phyloP scores from a whole-genome alignment of 1,140 invertebrate species.

The Andrena cerasifolii region DNA sequence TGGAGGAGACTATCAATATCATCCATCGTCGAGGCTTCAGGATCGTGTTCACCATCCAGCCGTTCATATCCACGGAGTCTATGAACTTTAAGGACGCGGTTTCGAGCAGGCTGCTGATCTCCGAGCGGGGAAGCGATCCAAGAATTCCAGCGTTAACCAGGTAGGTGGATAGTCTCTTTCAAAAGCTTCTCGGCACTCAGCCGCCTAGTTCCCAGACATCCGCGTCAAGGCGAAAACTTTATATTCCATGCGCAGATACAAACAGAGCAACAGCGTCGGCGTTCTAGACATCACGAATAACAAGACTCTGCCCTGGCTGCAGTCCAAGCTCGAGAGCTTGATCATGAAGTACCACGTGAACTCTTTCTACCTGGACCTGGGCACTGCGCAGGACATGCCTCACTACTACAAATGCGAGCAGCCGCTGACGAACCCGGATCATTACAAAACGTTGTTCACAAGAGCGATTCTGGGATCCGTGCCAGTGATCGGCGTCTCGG shows the following conservation, averaged over 20 bases:
- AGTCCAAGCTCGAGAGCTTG: slow-evolving; percentile 87
- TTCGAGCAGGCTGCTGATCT: slow-evolving; percentile 86
- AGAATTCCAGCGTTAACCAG: slow-evolving; percentile 89
- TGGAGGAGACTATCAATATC: slow-evolving; percentile 90
- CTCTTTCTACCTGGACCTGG: slow-evolving; percentile 95
- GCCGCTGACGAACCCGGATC: slow-evolving; percentile 89
- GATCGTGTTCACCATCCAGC: slow-evolving; percentile 92
- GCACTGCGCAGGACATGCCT: slow-evolving; percentile 93
- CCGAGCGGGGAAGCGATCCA: slow-evolving; percentile 87
- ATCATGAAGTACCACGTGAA: slow-evolving; percentile 91
- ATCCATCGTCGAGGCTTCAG: slow-evolving; percentile 92
- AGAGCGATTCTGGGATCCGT: slow-evolving; percentile 85
- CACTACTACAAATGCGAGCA: slow-evolving; percentile 91
- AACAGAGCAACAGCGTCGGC: slow-evolving; percentile 89
- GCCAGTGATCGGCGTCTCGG: slow-evolving; percentile 91
- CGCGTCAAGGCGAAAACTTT: too few relatives aligned
- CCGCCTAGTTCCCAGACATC: too few relatives aligned
- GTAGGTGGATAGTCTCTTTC: too few relatives aligned
- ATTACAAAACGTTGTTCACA: slow-evolving; percentile 89
- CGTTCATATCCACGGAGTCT: slow-evolving; percentile 93
- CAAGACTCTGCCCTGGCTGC: slow-evolving; percentile 90
- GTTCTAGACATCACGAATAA: slow-evolving; percentile 93
- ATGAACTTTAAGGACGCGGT: slow-evolving; percentile 90
- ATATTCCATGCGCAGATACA: slow-evolving; percentile 81
- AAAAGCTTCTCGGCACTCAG: too few relatives aligned